Evolutionary conservation across 92 coral and sea anemone genomes (phyloP).

Genomic region (Paragorgia papillata): DNA sequence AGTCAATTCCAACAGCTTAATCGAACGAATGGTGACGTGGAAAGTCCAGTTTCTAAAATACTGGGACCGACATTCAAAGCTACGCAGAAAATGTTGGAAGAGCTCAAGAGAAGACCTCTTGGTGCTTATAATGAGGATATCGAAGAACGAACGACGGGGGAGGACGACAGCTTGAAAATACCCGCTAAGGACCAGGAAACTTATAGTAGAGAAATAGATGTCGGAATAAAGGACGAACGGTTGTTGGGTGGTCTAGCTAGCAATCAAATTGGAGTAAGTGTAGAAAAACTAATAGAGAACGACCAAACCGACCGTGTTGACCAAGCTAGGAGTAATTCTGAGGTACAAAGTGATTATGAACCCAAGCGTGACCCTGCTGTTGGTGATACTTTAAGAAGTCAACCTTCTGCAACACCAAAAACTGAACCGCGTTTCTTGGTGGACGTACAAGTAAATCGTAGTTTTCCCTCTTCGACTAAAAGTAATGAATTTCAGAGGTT

Average conservation of each 20-base stretch:
- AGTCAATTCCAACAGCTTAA: constrained; percentile 5
- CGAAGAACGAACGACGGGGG: constrained; percentile 24
- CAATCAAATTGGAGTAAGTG: too few species aligned
- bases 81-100: constrained; percentile 74
- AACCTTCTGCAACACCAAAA: neutral
- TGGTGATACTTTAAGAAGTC: constrained; percentile 16
- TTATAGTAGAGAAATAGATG: constrained; percentile 36
- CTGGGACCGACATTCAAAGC: constrained; percentile 96
- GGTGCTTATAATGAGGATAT: constrained; percentile 17
- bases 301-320: neutral
- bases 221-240: neutral
- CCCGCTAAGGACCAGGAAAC: neutral
- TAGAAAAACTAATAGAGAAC: neutral
- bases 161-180: constrained; percentile 7
- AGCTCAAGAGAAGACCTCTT: constrained; percentile 37
- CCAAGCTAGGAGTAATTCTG: neutral
- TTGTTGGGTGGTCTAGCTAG: too few species aligned
- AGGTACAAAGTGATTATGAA: neutral
- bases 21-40: constrained; percentile 53
- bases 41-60: constrained; percentile 92
- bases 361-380: neutral
- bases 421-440: neutral
- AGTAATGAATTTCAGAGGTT: neutral
- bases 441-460: neutral
- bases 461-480: neutral